phyloP scores from a whole-genome alignment of 2,113 vertebrate genomes.

The Labeo catla region DNA sequence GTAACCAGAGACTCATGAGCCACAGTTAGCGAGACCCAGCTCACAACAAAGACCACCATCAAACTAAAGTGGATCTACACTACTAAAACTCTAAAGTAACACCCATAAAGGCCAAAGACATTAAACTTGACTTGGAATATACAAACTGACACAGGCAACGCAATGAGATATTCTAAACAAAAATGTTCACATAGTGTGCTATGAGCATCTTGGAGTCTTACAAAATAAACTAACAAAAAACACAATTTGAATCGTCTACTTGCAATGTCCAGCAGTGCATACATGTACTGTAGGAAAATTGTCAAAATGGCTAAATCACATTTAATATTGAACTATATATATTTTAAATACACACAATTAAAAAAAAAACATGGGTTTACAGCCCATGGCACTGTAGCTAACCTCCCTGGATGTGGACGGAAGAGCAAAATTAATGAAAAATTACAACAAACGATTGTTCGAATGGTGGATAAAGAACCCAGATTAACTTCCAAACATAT shows the following conservation, averaged over 20 bases:
- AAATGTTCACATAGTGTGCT: not conserved
- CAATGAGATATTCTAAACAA: not conserved
- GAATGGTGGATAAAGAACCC: no score
- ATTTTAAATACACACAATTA: not conserved
- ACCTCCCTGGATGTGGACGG: no score
- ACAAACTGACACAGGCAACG: not conserved
- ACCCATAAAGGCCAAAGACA: not conserved
- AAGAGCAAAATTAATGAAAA: no score
- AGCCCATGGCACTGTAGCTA: no score
- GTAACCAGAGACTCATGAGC: conserved; percentile 74
- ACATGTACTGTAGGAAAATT: not conserved
- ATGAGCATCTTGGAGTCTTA: not conserved
- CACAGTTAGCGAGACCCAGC: conserved; percentile 73
- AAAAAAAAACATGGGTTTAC: no score
- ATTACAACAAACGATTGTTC: no score
- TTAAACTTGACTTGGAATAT: not conserved
- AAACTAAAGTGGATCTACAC: not conserved
- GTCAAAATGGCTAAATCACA: not conserved
- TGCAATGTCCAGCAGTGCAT: not conserved
- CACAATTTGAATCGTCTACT: not conserved
- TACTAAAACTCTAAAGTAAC: not conserved
- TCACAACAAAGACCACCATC: conserved; percentile 57
- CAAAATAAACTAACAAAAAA: not conserved
- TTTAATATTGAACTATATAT: not conserved
- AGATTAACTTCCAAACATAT: no score